Evolutionary conservation across 2,888 invertebrate species (phyloP).

Genomic region (Conomelus anceps): DNA sequence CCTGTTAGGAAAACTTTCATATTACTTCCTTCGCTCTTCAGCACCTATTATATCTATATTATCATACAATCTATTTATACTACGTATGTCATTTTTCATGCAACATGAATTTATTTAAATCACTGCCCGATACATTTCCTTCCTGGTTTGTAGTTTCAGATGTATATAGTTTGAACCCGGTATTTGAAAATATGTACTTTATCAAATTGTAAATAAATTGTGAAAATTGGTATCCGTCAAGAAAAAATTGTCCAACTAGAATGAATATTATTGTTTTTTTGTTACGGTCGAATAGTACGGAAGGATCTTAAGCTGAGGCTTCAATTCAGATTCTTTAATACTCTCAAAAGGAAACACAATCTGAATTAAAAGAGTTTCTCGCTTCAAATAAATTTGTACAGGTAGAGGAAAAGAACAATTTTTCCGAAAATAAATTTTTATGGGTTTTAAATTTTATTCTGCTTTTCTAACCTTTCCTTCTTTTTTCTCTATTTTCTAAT

Average conservation of each 20-base stretch:
- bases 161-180: background rate
- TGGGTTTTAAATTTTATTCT: background rate
- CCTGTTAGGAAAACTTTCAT: no score
- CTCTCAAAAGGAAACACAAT: slow-evolving; percentile 67
- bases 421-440: background rate
- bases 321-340: slow-evolving; percentile 93
- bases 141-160: background rate
- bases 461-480: slow-evolving; percentile 16
- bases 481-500: background rate
- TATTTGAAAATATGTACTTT: background rate
- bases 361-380: slow-evolving; percentile 30
- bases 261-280: slow-evolving; percentile 7
- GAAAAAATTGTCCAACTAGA: background rate
- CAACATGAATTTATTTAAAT: background rate
- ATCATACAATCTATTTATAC: no score
- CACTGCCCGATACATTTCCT: background rate
- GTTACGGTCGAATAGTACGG: slow-evolving; percentile 58
- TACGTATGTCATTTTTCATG: no score
- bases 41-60: no score
- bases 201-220: background rate
- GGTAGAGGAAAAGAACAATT: background rate
- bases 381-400: background rate
- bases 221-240: background rate
- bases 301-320: slow-evolving; percentile 93
- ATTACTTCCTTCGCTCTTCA: no score